Evolutionary conservation across 2,113 vertebrate genomes (phyloP), one percentile per base, ranked within the genome.

Genomic region (Phodopus roborovskii): DNA sequence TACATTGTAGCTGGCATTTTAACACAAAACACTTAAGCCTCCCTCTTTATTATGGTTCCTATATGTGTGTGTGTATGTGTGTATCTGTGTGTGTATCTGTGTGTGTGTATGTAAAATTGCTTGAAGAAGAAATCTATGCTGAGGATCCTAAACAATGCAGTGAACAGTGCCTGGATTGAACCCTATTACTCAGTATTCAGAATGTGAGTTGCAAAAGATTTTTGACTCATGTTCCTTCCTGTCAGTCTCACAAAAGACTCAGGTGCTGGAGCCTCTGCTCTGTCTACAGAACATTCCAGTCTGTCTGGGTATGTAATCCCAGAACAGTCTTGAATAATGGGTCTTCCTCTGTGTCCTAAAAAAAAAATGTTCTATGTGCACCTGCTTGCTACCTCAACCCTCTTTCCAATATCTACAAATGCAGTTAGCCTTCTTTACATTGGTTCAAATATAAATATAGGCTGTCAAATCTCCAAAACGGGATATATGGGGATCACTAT

Each of bases 1-100:
- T 82, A 96, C 56, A 75, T 84, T 82, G 75, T 81, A 95, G 92
- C 68, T 90, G 83, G 73, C 82, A 79, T 96, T 96, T 96, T 42
- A 82, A 85, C 56, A 64, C 28, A 83, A 91, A 94, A 88, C 64
- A 83, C 9, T 78, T 78, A 28, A 56, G 9, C 60, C 10, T 82
- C 30, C 68, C 20, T 53, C 36, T 90, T 91, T 16, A 66, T 90
- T 82, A 95, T 66, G 58, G 42, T 60, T 42, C 60, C 10, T 88
- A 42, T 58, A 45, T 9, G 2, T 77, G 56, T 16, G 15, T 68
- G 10, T 88, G 4, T 91, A 45, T 42, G 50, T 88, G 42, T n/a
- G n/a, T n/a, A n/a, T n/a, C n/a, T n/a, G 22, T 70, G 22, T 92
- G 9, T 92, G 53, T 45, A 50, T 88, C 48, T 60, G 56, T 11